These are phyloP conservation scores for Eidolon dupreanum DNA, from an alignment of 2,797 vertebrate genomes.

Conservation along the genomic window DNA sequence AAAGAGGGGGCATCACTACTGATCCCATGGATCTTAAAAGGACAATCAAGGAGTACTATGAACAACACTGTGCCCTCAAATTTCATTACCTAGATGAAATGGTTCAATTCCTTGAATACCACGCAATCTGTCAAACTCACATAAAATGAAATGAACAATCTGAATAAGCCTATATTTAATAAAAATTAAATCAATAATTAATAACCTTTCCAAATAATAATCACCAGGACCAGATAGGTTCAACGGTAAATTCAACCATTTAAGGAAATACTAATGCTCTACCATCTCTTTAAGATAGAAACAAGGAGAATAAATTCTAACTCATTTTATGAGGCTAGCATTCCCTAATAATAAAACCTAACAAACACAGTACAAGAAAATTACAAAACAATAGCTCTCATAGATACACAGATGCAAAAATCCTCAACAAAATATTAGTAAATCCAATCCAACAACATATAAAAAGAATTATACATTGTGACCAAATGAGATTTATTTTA, in stretches of 20 bases:
- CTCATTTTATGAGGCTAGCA: not conserved
- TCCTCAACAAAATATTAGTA: not conserved
- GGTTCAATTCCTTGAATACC: not conserved
- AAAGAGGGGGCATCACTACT: not conserved
- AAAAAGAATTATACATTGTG: not conserved
- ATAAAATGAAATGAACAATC: not conserved
- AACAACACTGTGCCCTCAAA: not conserved
- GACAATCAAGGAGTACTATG: not conserved
- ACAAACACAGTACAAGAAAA: not conserved
- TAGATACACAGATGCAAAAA: not conserved
- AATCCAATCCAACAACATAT: not conserved
- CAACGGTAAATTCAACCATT: not conserved
- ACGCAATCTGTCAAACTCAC: not conserved
- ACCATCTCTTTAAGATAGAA: not conserved
- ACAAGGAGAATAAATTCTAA: not conserved
- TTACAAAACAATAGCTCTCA: not conserved
- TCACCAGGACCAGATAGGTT: not conserved
- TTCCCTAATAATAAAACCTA: not conserved
- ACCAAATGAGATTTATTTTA: not conserved
- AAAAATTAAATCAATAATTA: not conserved
- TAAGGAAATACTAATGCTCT: not conserved
- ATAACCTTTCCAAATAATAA: not conserved
- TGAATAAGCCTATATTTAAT: not conserved
- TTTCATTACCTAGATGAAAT: not conserved
- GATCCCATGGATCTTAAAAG: not conserved